Evolutionary conservation across 1,140 invertebrate genomes (phyloP).

Genomic region (Schlechtendalia chinensis): DNA sequence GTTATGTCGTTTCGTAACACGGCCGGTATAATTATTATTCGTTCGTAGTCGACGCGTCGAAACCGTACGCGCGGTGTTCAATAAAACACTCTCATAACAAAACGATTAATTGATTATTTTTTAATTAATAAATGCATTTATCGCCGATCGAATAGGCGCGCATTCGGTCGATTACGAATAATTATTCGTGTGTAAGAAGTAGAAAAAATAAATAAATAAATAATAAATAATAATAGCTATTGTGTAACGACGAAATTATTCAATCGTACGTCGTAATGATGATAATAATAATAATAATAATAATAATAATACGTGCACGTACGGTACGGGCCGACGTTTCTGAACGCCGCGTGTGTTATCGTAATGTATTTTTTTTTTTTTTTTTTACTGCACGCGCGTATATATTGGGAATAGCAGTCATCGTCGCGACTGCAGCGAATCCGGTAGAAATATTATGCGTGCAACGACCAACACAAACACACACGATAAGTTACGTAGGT

Average conservation of each 20-base stretch:
- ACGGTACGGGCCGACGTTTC: background rate
- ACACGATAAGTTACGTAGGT: too few relatives aligned
- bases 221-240: background rate
- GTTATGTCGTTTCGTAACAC: background rate
- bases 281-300: too few relatives aligned
- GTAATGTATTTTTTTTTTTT: conserved; percentile 18
- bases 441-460: too few relatives aligned
- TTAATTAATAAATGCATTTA: conserved; percentile 5
- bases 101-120: conserved; percentile 22
- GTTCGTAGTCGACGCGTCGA: background rate
- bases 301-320: background rate
- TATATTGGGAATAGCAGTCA: too few relatives aligned
- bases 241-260: conserved; percentile 14
- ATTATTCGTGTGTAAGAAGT: too few relatives aligned
- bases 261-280: too few relatives aligned
- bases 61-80: background rate
- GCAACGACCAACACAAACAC: too few relatives aligned
- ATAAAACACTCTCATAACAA: background rate
- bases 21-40: too few relatives aligned
- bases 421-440: too few relatives aligned
- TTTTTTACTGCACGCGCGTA: too few relatives aligned
- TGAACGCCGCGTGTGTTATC: background rate
- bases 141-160: background rate
- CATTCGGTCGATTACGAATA: background rate
- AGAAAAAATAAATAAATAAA: too few relatives aligned